Base-by-base conservation (phyloP, 2,113 vertebrate species). In the Peromyscus polionotus region DNA sequence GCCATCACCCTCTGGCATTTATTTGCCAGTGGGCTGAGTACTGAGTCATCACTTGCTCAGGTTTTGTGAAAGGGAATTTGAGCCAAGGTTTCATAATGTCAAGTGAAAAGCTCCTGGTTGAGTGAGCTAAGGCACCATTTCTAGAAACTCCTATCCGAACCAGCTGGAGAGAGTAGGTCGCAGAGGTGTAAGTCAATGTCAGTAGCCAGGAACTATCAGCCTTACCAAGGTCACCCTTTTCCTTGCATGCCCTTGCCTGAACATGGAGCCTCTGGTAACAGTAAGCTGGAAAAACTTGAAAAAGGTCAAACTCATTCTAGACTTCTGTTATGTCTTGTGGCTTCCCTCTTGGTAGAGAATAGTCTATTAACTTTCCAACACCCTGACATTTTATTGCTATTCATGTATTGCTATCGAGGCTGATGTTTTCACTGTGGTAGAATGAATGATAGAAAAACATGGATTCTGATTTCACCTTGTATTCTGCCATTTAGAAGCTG, bases 321-420 rank as follows among this genome's bases (percentile, higher is more conserved):
- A 97, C 95, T 92, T 95, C 88, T 93, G 80, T 33, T 63, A 97
- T 88, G 88, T 96, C 63, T 77, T 86, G 83, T n/a, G 93, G 79
- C 51, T 39, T 80, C 79, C 80, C 39, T 93, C 22, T 48, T 39
- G 6, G 36, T 91, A 72, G 87, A 93, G 8, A 88, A 12, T 4
- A 68, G 22, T 75, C n/a, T 96, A 24, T 95, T 92, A 97, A 77
- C 91, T 95, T 80, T 91, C 93, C 75, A 54, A 93, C 86, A 96
- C 77, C 85, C 94, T 91, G 88, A 16, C 14, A 81, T 96, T 95
- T 94, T 88, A 88, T 88, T 89, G 86, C 87, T 77, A 31, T 72
- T 95, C 48, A 83, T 24, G 45, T 39, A 68, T 63, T 70, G 42
- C 76, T 89, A 1, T 22, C 88, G 26, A 20, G 73, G 51, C 31